A percentile compares a stretch with the other conserved stretches of the same genome.
These are phyloP conservation scores for Rissa tridactyla DNA, from an alignment of 2,113 vertebrate species.

Conservation along the genomic window DNA sequence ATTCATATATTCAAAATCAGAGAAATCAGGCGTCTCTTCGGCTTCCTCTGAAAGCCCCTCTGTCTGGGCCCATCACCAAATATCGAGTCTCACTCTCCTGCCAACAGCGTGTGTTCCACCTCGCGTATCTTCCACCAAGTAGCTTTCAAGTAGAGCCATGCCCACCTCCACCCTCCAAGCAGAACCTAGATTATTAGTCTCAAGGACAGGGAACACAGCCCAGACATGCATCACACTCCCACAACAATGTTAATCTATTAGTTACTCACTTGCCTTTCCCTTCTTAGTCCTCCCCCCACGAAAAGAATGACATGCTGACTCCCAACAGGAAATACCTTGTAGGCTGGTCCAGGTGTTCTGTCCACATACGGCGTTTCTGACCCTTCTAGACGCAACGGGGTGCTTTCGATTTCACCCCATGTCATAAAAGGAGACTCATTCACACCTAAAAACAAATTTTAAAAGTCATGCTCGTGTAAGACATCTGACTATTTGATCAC, in stretches of 20 bases:
- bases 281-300: neutral
- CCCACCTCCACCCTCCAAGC: neutral
- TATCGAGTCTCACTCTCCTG: neutral
- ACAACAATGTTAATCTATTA: neutral
- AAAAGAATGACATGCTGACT: neutral
- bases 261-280: neutral
- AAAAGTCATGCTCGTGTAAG: neutral
- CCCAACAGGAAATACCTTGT: constrained; percentile 82
- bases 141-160: neutral
- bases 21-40: accelerated
- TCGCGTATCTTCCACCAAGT: neutral
- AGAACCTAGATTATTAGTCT: neutral
- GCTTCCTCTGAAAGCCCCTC: neutral
- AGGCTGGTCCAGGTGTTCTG: constrained; percentile 92
- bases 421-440: constrained; percentile 96
- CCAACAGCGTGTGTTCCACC: neutral
- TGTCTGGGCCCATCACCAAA: neutral
- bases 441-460: constrained; percentile 74
- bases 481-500: neutral
- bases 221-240: neutral
- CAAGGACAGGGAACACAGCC: neutral
- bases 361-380: constrained; percentile 89
- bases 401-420: constrained; percentile 97
- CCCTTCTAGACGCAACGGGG: constrained; percentile 89
- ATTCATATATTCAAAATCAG: neutral